A percentile compares a stretch with the other conserved stretches of the same genome.
phyloP scores from a whole-genome alignment of 2,797 vertebrate species.

The Rachycentron canadum region DNA sequence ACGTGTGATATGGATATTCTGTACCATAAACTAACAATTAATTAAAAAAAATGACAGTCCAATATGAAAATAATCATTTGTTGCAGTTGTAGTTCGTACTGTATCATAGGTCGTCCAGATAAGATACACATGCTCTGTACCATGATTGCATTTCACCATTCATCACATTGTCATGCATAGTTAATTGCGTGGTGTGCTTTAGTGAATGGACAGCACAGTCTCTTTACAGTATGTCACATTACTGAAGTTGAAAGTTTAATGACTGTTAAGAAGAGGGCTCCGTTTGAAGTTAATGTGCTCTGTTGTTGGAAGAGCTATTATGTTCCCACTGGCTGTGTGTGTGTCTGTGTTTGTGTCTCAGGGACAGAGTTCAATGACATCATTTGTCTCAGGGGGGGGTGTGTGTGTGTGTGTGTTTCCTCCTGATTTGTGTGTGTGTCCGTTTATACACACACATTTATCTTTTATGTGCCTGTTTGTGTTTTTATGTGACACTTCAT shows the following conservation, averaged over 20 bases:
- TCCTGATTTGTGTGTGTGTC: conserved; percentile 39
- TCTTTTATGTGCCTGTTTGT: conserved; percentile 78
- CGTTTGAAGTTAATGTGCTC: conserved; percentile 70
- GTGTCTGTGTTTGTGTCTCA: not conserved
- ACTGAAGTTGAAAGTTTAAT: conserved; percentile 69
- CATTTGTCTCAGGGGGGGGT: conserved; percentile 51
- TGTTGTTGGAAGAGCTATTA: conserved; percentile 57
- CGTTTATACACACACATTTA: conserved; percentile 60
- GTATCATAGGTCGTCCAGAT: not conserved
- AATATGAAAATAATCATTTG: not conserved
- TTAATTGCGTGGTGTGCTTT: conserved; percentile 38
- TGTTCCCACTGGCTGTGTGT: conserved; percentile 1
- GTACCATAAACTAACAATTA: not conserved
- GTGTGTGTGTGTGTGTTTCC: conserved; percentile 12
- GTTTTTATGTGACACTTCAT: conserved; percentile 76
- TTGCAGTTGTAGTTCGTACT: not conserved
- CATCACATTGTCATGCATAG: conserved; percentile 32
- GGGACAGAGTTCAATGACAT: conserved; percentile 44
- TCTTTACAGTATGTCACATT: conserved; percentile 57
- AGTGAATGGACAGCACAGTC: conserved; percentile 34
- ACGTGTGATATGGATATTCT: not conserved
- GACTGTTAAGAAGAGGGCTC: conserved; percentile 71
- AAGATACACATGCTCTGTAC: conserved; percentile 4
- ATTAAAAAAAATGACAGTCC: not conserved
- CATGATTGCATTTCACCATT: conserved; percentile 1